Percentiles rank a stretch among this genome's conserved stretches.
Conservation (phyloP, 1,140 invertebrate species). For the Venustaconcha ellipsiformis region DNA sequence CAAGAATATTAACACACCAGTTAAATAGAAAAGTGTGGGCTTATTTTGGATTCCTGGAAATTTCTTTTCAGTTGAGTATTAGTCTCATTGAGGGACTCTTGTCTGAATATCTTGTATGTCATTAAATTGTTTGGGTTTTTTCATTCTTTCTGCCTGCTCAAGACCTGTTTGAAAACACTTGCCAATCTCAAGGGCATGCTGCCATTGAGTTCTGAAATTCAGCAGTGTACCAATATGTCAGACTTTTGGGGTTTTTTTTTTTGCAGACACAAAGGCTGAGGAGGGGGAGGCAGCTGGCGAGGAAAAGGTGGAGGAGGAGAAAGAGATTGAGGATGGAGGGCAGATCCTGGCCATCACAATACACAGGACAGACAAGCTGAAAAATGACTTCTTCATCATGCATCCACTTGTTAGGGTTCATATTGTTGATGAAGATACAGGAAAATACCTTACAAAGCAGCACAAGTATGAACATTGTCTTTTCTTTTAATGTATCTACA, state of each 20-base stretch:
- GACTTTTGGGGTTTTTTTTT: neutral
- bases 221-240: neutral
- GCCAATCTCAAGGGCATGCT: no score
- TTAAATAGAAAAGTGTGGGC: neutral
- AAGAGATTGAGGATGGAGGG: slow-evolving; percentile 55
- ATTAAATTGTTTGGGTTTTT: no score
- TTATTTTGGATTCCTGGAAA: neutral
- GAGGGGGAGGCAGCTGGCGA: slow-evolving; percentile 16
- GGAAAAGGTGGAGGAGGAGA: slow-evolving; percentile 22
- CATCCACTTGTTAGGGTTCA: slow-evolving; percentile 70
- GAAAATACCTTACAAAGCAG: slow-evolving; percentile 65
- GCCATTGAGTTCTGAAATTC: no score
- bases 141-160: no score
- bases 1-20: neutral
- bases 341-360: slow-evolving; percentile 59
- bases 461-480: slow-evolving; percentile 48
- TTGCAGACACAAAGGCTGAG: slow-evolving; percentile 11
- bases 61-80: no score
- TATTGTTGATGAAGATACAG: slow-evolving; percentile 67
- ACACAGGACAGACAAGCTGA: slow-evolving; percentile 68
- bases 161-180: no score
- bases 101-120: no score
- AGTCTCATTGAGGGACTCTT: no score
- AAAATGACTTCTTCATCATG: slow-evolving; percentile 66
- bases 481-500: no score